These are phyloP conservation scores for Lordiphosa mommai DNA, from an alignment of 1,140 invertebrate species.

Conservation along the genomic window DNA sequence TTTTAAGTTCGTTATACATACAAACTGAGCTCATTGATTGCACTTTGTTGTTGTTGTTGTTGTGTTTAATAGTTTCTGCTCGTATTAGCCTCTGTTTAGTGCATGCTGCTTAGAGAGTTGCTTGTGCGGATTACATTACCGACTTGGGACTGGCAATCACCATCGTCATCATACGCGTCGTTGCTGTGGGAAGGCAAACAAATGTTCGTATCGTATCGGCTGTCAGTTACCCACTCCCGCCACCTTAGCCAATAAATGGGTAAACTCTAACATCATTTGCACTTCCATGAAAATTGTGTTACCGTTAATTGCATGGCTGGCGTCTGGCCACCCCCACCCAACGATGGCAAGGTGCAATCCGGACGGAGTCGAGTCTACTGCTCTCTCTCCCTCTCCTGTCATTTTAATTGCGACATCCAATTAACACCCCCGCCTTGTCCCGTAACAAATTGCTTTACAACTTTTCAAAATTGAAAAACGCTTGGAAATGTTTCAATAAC, in stretches of 20 bases:
- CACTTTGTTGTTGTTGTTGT: conserved; percentile 38
- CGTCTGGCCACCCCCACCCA: conserved; percentile 16
- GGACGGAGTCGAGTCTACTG: not conserved
- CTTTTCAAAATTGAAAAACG: conserved; percentile 21
- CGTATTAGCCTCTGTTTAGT: conserved; percentile 56
- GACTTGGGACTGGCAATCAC: conserved; percentile 29
- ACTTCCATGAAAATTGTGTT: conserved; percentile 65
- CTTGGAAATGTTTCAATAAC: conserved; percentile 26
- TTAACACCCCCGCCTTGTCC: conserved; percentile 34
- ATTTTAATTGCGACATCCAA: conserved; percentile 67
- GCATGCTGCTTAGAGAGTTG: conserved; percentile 62
- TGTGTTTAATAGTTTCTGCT: conserved; percentile 46
- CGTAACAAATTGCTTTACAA: conserved; percentile 29
- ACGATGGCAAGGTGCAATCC: not conserved
- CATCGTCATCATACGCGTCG: conserved; percentile 17
- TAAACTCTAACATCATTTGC: conserved; percentile 31
- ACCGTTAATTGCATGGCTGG: conserved; percentile 53
- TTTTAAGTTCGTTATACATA: not conserved
- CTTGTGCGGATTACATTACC: conserved; percentile 49
- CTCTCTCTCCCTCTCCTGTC: conserved; percentile 8
- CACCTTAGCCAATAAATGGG: conserved; percentile 10
- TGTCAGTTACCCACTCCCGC: conserved; percentile 33
- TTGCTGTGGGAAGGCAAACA: conserved; percentile 59
- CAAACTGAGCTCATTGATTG: conserved; percentile 35
- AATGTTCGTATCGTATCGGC: conserved; percentile 30